A percentile compares a stretch with the other conserved stretches of the same genome.
phyloP scores from a whole-genome alignment of 1,140 invertebrate genomes.

The Hyles vespertilio region DNA sequence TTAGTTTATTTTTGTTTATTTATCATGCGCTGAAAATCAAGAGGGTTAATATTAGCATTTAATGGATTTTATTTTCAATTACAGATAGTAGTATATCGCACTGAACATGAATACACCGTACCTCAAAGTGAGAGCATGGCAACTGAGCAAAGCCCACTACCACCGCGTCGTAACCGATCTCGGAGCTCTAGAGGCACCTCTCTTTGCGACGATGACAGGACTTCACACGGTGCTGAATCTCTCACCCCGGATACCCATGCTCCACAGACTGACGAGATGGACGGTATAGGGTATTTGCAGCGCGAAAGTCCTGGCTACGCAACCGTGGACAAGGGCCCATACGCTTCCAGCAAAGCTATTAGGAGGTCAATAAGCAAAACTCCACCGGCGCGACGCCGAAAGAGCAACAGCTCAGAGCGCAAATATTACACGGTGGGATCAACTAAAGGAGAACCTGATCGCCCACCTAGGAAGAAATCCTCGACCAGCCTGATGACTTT shows the following conservation, averaged over 20 bases:
- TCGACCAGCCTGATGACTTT: constrained; percentile 71
- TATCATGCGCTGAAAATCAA: no score
- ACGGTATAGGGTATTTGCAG: constrained; percentile 67
- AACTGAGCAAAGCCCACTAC: constrained; percentile 62
- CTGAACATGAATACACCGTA: constrained; percentile 79
- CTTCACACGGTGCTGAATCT: constrained; percentile 83
- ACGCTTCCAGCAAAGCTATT: constrained; percentile 37
- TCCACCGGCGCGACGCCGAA: constrained; percentile 52
- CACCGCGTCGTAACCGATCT: constrained; percentile 71
- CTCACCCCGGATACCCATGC: constrained; percentile 70
- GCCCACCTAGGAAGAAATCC: constrained; percentile 76
- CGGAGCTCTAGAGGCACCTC: constrained; percentile 78
- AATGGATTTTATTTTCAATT: constrained; percentile 19
- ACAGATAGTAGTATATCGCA: constrained; percentile 79
- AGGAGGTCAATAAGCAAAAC: constrained; percentile 60
- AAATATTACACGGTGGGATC: constrained; percentile 83
- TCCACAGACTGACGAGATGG: constrained; percentile 48
- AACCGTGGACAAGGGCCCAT: constrained; percentile 78
- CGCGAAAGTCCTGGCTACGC: constrained; percentile 81
- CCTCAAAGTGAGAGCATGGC: constrained; percentile 67
- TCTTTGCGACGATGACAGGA: constrained; percentile 81
- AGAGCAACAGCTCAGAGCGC: constrained; percentile 72
- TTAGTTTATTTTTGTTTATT: no score
- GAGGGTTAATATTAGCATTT: no score
- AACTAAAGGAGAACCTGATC: constrained; percentile 51